Base-by-base conservation (phyloP, 2,888 invertebrate species). In the Epinotia bilunana region DNA sequence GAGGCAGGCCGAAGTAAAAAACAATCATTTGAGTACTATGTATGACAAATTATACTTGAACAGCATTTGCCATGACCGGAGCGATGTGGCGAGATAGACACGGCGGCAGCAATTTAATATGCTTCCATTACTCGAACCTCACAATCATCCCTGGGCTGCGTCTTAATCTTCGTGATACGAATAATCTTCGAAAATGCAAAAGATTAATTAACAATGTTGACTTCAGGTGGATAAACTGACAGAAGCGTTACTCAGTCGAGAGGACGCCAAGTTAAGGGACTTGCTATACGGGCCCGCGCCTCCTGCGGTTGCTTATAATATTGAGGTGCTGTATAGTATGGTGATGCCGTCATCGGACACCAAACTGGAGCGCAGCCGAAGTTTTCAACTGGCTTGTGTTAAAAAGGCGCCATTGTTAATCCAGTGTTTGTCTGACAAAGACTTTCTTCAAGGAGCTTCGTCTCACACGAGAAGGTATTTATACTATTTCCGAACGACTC, bases 331-430 rank as follows among this genome's bases (percentile, higher is more conserved):
- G 77, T 98, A 99, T 90, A 97, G 98, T 78, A 95, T 99, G 88
- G 94, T 99, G 78, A 98, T 99, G 97, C 99, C 99, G 16, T 98
- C 98, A 9, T 92, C 96, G 11, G 97, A 98, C 83, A 96, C 97
- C 2, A 94, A 96, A 81, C 95, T 97, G 2, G 97, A 97, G 61
- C 96, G 94, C 5, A 91, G 95, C 78, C 89, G 95, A 67, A 93
- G 91, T 80, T 93, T 95, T 79, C 95, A 96, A 87, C 85, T 95
- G 58, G 95, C 95, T 5, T 95, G 95, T 89, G 93, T 95, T 73
- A 95, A 95, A 82, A 95, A 95, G 77, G 91, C 93, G 12, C 94
- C 93, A 1, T 85, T 94, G 6, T 84, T 94, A 76, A 91, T 94
- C 1, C 91, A 94, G 77, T 93, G 94, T 78, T 84, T 94, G 75